phyloP scores from a whole-genome alignment of 92 coral and sea anemone genomes.

The Porites rus region DNA sequence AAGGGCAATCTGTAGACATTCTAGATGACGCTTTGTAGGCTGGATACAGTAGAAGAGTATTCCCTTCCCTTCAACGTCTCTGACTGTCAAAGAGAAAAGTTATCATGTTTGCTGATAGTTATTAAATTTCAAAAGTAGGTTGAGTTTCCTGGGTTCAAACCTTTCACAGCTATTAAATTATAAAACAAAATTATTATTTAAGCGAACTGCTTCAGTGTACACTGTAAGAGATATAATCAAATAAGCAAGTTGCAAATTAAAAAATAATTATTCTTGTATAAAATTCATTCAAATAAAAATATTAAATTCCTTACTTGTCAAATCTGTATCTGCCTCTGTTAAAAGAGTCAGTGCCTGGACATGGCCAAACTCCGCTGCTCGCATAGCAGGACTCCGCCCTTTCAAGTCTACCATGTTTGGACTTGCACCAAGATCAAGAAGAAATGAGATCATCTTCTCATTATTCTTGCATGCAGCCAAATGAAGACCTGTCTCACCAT shows the following conservation, averaged over 20 bases:
- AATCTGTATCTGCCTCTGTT: slow-evolving; percentile 84
- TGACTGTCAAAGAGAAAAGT: slow-evolving; percentile 48
- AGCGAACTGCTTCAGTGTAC: too few species aligned
- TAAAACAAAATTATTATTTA: too few species aligned
- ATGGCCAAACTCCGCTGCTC: slow-evolving; percentile 98
- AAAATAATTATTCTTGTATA: too few species aligned
- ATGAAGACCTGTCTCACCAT: slow-evolving; percentile 98
- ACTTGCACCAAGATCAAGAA: slow-evolving; percentile 92
- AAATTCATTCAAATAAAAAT: too few species aligned
- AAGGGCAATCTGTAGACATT: slow-evolving; percentile 84
- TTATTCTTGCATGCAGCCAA: slow-evolving; percentile 97
- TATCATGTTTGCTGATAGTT: not conserved
- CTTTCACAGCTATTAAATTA: too few species aligned
- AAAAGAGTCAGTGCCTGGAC: slow-evolving; percentile 84
- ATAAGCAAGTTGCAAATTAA: too few species aligned
- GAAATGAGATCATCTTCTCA: slow-evolving; percentile 86
- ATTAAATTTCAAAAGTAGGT: too few species aligned
- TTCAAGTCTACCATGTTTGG: slow-evolving; percentile 94
- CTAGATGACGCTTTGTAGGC: slow-evolving; percentile 92
- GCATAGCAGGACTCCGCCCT: slow-evolving; percentile 93
- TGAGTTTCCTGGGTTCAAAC: too few species aligned
- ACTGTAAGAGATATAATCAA: too few species aligned
- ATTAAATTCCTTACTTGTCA: slow-evolving; percentile 79
- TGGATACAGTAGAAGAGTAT: slow-evolving; percentile 92
- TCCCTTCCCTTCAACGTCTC: slow-evolving; percentile 91